Percentiles rank a stretch among this genome's conserved stretches.
phyloP scores from a whole-genome alignment of 2,888 invertebrate species.

The Nephrotoma flavescens region DNA sequence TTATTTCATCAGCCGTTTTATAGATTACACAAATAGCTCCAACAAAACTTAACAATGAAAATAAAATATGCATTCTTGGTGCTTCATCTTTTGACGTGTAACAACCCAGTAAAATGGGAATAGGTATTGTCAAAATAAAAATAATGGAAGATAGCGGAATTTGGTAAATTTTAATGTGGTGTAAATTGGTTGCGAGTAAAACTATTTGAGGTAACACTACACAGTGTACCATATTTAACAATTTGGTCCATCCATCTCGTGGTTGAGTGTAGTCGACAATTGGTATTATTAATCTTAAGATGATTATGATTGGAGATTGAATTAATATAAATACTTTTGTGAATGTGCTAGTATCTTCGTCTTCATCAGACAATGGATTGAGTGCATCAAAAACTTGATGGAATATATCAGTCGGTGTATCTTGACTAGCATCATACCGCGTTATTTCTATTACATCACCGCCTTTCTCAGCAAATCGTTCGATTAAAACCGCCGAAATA shows the following conservation, averaged over 20 bases:
- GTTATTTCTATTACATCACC: background rate
- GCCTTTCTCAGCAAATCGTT: conserved; percentile 14
- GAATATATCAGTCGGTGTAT: conserved; percentile 1
- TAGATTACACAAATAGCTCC: conserved; percentile 40
- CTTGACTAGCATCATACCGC: background rate
- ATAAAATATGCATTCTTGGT: conserved; percentile 19
- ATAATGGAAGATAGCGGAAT: background rate
- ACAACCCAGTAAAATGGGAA: conserved; percentile 8
- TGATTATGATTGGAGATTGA: conserved; percentile 33
- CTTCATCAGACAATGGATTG: conserved; percentile 11
- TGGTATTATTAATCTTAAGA: conserved; percentile 39
- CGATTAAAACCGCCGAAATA: conserved; percentile 16
- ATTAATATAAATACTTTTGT: conserved; percentile 7
- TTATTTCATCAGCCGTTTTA: conserved; percentile 43
- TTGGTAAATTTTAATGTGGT: fast-evolving
- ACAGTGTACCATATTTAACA: conserved; percentile 38
- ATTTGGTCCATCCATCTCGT: conserved; percentile 41
- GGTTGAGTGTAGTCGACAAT: conserved; percentile 36
- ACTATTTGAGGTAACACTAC: conserved; percentile 28
- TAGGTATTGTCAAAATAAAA: background rate
- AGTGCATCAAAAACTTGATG: conserved; percentile 9
- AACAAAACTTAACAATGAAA: conserved; percentile 15
- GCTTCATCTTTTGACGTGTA: conserved; percentile 15
- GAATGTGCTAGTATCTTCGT: conserved; percentile 6
- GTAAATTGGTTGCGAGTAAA: background rate